phyloP scores from a whole-genome alignment of 2,113 vertebrate species.

The Podocnemis expansa region DNA sequence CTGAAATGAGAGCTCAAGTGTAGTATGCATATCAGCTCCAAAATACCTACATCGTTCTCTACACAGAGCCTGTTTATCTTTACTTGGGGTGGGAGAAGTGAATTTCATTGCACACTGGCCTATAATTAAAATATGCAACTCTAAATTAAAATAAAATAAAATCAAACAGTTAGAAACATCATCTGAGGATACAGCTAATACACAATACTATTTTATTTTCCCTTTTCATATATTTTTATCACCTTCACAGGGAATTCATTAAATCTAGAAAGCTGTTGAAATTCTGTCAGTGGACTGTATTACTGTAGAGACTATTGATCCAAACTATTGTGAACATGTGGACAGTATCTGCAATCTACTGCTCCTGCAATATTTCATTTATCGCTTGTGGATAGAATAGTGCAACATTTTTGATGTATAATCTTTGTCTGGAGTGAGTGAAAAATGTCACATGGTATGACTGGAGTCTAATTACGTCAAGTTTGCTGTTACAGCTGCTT shows the following conservation, averaged over 20 bases:
- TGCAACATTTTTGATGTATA: constrained; percentile 72
- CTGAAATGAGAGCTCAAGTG: constrained; percentile 41
- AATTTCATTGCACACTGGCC: constrained; percentile 64
- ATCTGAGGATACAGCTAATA: constrained; percentile 62
- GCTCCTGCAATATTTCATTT: constrained; percentile 70
- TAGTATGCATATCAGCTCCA: neutral
- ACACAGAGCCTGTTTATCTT: no score
- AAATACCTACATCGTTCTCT: constrained; percentile 61
- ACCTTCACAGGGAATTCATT: constrained; percentile 70
- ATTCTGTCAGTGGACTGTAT: constrained; percentile 63
- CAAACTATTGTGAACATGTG: constrained; percentile 59
- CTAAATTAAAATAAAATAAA: constrained; percentile 51
- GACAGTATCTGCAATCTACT: constrained; percentile 72
- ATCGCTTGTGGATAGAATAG: constrained; percentile 72
- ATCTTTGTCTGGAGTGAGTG: constrained; percentile 71
- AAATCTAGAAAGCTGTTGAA: constrained; percentile 67
- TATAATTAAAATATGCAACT: constrained; percentile 72
- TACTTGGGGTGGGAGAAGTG: constrained; percentile 60
- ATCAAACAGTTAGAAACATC: constrained; percentile 37
- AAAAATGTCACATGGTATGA: constrained; percentile 55
- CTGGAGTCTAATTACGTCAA: constrained; percentile 70
- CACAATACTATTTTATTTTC: constrained; percentile 68
- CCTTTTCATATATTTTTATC: constrained; percentile 68
- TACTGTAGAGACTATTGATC: constrained; percentile 69
- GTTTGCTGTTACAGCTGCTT: constrained; percentile 68